Percentiles rank a stretch among this genome's conserved stretches.
phyloP scores from a whole-genome alignment of 2,113 vertebrate species.

The Hyla sarda region DNA sequence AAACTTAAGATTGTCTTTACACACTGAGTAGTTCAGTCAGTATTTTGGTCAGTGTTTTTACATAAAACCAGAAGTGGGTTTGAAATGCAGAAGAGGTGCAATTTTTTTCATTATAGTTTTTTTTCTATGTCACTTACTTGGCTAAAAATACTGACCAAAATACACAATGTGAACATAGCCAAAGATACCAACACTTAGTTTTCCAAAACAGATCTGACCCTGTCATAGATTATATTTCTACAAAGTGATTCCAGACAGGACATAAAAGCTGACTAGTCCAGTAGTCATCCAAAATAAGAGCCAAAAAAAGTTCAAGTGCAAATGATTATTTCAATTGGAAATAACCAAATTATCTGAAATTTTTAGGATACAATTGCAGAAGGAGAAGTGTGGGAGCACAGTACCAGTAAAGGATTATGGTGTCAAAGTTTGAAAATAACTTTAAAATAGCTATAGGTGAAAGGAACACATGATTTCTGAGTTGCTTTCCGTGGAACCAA shows the following conservation, averaged over 20 bases:
- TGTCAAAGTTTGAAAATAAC: not conserved
- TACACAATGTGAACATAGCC: too few relatives aligned
- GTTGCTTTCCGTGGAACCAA: not conserved
- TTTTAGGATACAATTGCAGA: not conserved
- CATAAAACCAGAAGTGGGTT: too few relatives aligned
- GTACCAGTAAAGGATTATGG: not conserved
- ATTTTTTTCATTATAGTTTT: too few relatives aligned
- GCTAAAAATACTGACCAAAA: too few relatives aligned
- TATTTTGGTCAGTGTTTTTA: too few relatives aligned
- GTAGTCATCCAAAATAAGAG: not conserved
- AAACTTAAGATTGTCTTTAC: too few relatives aligned
- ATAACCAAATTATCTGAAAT: not conserved
- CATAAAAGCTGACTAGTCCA: not conserved
- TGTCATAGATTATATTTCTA: not conserved
- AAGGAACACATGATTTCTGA: not conserved
- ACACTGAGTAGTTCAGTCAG: too few relatives aligned
- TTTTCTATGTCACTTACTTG: too few relatives aligned
- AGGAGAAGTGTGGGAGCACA: not conserved
- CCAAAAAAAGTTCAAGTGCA: too few relatives aligned
- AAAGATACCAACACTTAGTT: not conserved
- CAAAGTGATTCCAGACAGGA: too few relatives aligned
- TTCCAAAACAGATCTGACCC: too few relatives aligned
- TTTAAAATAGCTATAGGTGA: not conserved
- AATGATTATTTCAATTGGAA: not conserved
- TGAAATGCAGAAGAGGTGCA: too few relatives aligned